Percentiles rank a stretch among this genome's conserved stretches.
Conservation (phyloP, 1,140 invertebrate species). For the Drosophila teissieri region DNA sequence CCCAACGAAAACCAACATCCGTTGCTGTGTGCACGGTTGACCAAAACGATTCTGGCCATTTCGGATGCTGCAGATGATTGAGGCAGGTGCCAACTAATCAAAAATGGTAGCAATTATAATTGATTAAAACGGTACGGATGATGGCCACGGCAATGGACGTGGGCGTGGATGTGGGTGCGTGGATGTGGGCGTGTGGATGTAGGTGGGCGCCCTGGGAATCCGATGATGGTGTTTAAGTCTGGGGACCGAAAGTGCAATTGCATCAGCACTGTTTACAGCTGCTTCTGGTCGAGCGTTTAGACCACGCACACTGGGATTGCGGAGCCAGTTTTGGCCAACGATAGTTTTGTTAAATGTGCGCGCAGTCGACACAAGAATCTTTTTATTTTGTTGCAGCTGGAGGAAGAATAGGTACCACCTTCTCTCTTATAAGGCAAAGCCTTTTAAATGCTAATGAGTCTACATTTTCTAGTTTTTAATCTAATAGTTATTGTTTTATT, state of each 20-base stretch:
- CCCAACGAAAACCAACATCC: constrained; percentile 24
- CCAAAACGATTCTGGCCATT: constrained; percentile 51
- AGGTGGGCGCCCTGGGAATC: constrained; percentile 1
- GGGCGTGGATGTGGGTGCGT: background rate
- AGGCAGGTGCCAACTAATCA: constrained; percentile 77
- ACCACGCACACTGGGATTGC: background rate
- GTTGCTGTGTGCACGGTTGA: constrained; percentile 44
- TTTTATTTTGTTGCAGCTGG: too few relatives aligned
- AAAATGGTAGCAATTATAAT: constrained; percentile 79
- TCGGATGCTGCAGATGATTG: constrained; percentile 48
- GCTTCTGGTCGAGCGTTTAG: constrained; percentile 19
- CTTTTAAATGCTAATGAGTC: too few relatives aligned
- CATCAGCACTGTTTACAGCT: constrained; percentile 32
- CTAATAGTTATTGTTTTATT: too few relatives aligned
- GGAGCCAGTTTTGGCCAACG: background rate
- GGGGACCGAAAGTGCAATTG: constrained; percentile 15
- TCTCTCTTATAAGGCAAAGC: too few relatives aligned
- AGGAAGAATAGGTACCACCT: too few relatives aligned
- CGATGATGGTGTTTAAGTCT: background rate
- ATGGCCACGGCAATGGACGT: constrained; percentile 14
- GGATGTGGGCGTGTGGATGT: background rate
- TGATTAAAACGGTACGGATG: constrained; percentile 72
- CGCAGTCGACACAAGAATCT: too few relatives aligned
- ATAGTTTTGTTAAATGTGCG: background rate
- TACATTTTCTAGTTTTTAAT: too few relatives aligned